A percentile compares a stretch with the other conserved stretches of the same genome.
phyloP scores from a whole-genome alignment of 1,140 invertebrate species.

The Trichomalopsis sarcophagae region DNA sequence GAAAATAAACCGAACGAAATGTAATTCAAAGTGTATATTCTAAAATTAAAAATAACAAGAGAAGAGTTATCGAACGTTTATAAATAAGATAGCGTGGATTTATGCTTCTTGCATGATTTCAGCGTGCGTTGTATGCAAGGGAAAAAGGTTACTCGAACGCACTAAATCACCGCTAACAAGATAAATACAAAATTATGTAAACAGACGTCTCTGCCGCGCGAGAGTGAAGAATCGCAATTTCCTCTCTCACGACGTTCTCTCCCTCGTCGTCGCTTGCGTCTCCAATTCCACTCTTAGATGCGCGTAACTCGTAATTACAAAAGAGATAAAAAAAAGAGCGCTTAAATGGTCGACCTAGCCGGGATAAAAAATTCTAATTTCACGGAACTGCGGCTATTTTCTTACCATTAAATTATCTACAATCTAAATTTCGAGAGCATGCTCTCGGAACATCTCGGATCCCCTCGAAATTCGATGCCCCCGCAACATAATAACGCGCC shows the following conservation, averaged over 20 bases:
- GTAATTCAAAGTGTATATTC: conserved; percentile 31
- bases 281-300: not conserved
- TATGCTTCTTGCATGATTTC: not conserved
- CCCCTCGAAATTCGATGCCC: conserved; percentile 40
- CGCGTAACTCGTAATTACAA: not conserved
- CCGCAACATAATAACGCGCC: conserved; percentile 36
- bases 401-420: conserved; percentile 19
- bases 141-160: not conserved
- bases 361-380: not conserved
- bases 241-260: not conserved
- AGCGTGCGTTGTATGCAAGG: not conserved
- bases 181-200: not conserved
- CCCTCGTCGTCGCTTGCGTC: not conserved
- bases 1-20: conserved; percentile 23
- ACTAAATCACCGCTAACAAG: not conserved
- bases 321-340: not conserved
- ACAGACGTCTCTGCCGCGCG: not conserved
- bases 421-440: conserved; percentile 39
- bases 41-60: conserved; percentile 22
- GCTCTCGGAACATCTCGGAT: not conserved
- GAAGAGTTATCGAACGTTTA: not conserved
- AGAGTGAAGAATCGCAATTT: not conserved
- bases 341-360: too few relatives aligned
- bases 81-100: conserved; percentile 8
- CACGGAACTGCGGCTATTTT: not conserved